These are phyloP conservation scores for Sebastiscus albofasciatus DNA, from an alignment of 2,797 vertebrate genomes.

Conservation along the genomic window DNA sequence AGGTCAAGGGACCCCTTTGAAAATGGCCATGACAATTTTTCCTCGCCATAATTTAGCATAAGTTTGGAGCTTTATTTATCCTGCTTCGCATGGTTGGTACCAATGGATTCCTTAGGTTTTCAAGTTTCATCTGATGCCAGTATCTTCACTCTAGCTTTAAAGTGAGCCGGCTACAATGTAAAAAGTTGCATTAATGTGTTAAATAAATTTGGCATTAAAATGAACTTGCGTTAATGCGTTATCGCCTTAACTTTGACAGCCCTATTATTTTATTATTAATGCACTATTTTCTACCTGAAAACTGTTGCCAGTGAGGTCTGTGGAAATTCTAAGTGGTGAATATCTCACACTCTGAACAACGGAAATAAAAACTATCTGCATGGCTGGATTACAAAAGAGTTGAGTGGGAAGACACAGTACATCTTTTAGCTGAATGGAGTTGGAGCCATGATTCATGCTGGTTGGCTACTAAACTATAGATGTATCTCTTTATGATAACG, in stretches of 20 bases:
- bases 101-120: no score
- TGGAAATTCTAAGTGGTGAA: not conserved
- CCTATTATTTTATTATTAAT: not conserved
- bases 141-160: no score
- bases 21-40: no score
- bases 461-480: not conserved
- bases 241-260: no score
- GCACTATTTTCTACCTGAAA: not conserved
- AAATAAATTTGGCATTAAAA: no score
- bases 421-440: not conserved
- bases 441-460: not conserved
- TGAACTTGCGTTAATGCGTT: accelerated
- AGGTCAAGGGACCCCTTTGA: no score
- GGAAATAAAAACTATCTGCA: not conserved
- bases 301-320: not conserved
- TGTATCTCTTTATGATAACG: not conserved
- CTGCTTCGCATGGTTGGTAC: no score
- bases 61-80: no score
- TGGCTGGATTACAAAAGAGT: not conserved
- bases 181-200: no score
- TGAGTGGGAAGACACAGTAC: not conserved
- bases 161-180: no score
- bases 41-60: no score
- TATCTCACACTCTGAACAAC: not conserved
- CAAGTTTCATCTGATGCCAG: no score